A percentile compares a stretch with the other conserved stretches of the same genome.
Evolutionary conservation across 2,113 vertebrate species (phyloP).

Genomic region (Syngnathus typhle): DNA sequence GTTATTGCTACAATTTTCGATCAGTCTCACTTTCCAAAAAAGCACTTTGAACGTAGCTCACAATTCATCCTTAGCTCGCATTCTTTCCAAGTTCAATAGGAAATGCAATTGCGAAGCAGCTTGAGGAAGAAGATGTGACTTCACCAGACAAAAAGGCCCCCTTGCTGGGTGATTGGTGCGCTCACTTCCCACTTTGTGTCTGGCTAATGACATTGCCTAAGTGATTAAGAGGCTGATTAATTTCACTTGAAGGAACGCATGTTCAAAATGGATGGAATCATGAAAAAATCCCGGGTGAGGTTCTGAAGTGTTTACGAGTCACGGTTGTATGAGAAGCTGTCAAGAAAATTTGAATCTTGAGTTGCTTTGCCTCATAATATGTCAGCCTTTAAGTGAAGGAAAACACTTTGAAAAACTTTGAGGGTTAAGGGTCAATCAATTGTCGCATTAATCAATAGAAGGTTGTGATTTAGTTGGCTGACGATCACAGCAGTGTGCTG

Average conservation of each 20-base stretch:
- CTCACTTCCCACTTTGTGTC: conserved; percentile 92
- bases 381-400: neutral
- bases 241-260: conserved; percentile 85
- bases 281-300: conserved; percentile 47
- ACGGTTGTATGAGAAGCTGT: conserved; percentile 45
- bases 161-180: conserved; percentile 78
- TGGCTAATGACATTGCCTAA: conserved; percentile 84
- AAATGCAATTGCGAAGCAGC: conserved; percentile 50
- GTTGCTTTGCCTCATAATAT: neutral
- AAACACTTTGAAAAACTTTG: no score
- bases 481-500: neutral
- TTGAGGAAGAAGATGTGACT: conserved; percentile 41
- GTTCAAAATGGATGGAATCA: conserved; percentile 77
- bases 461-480: neutral
- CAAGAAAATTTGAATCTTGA: conserved; percentile 30
- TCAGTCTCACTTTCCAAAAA: neutral
- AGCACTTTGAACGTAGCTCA: conserved; percentile 27
- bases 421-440: neutral
- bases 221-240: conserved; percentile 97
- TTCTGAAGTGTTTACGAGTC: conserved; percentile 50
- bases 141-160: conserved; percentile 44
- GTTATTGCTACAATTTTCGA: neutral
- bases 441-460: neutral
- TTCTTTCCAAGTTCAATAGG: conserved; percentile 45
- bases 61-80: conserved; percentile 26